Conservation (phyloP, 2,888 invertebrate species). For the Torymus aiolomorphi region DNA sequence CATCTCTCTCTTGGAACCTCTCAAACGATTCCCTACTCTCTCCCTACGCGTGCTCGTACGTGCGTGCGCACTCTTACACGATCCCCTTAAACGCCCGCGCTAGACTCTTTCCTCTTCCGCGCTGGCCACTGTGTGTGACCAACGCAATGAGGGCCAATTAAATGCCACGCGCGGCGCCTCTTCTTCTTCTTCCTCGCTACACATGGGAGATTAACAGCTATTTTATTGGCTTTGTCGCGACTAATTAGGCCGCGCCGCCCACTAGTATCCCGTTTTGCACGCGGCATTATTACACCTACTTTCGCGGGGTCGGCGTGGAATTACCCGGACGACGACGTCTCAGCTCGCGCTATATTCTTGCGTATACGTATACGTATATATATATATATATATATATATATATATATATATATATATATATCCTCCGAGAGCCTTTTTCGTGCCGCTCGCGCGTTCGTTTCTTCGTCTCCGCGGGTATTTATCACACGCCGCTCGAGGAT, state of each 20-base stretch:
- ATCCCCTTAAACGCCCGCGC: neutral
- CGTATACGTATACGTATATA: no score
- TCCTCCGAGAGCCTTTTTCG: neutral
- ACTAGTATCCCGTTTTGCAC: neutral
- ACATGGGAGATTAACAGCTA: conserved; percentile 46
- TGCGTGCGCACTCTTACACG: neutral
- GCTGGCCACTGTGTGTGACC: neutral
- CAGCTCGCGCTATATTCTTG: no score
- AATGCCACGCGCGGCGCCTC: conserved; percentile 31
- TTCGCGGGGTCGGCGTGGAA: no score
- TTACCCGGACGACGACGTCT: no score
- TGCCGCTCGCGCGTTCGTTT: neutral
- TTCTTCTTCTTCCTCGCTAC: neutral
- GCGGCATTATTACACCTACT: neutral
- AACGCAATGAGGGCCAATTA: conserved; percentile 52
- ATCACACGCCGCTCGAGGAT: conserved; percentile 38
- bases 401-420: no score
- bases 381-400: no score
- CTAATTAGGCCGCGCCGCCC: conserved; percentile 44
- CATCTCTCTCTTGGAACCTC: neutral
- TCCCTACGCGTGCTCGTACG: neutral
- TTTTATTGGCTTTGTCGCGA: conserved; percentile 53
- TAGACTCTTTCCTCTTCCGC: conserved; percentile 16
- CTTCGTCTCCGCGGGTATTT: conserved; percentile 37
- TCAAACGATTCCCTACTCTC: conserved; percentile 4